phyloP scores from a whole-genome alignment of 2,113 vertebrate genomes.

The Cavia porcellus region DNA sequence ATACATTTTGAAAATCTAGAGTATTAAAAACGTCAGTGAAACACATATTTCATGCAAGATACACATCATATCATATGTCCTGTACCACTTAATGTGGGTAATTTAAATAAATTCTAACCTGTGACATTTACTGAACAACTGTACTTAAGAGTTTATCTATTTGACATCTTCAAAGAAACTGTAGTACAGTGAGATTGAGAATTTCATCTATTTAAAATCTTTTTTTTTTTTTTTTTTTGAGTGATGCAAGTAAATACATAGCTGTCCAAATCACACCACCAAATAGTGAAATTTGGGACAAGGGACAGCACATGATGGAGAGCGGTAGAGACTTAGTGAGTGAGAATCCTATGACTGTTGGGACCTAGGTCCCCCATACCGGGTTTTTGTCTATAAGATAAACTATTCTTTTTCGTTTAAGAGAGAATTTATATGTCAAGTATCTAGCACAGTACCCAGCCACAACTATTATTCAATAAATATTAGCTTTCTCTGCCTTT shows the following conservation, averaged over 20 bases:
- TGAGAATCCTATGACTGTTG: neutral
- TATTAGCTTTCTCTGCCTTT: neutral
- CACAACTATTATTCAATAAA: neutral
- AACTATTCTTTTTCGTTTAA: neutral
- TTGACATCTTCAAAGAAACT: neutral
- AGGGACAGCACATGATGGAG: neutral
- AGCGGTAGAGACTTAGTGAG: neutral
- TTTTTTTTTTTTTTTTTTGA: neutral
- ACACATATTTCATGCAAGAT: neutral
- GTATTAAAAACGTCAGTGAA: neutral
- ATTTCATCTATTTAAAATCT: neutral
- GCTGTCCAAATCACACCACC: neutral
- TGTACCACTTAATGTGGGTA: neutral
- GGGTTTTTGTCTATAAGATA: neutral
- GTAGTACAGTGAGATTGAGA: neutral
- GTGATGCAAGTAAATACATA: constrained; percentile 9
- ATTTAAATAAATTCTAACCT: neutral
- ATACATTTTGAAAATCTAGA: constrained; percentile 26
- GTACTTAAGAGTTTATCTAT: neutral
- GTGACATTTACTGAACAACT: neutral
- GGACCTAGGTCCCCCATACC: neutral
- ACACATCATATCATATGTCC: neutral
- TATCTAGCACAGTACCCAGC: neutral
- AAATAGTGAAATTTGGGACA: neutral
- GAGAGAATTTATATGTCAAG: neutral